A percentile compares a stretch with the other conserved stretches of the same genome.
These are phyloP conservation scores for Eidolon dupreanum DNA, from an alignment of 2,797 vertebrate species.

Conservation along the genomic window DNA sequence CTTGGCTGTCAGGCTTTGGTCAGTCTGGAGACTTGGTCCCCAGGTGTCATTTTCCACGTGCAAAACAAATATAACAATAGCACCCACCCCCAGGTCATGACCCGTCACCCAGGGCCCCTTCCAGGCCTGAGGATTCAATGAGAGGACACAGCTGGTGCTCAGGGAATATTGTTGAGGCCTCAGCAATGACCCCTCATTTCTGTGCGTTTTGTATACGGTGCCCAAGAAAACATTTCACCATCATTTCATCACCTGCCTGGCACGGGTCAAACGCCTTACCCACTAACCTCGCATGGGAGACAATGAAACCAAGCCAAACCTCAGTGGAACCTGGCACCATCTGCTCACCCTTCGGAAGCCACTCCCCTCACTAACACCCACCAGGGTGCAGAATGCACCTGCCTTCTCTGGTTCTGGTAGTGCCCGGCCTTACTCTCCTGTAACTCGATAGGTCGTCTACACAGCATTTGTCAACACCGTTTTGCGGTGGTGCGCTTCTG, in stretches of 20 bases:
- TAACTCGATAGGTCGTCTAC: not conserved
- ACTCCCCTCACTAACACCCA: not conserved
- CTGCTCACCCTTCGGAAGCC: not conserved
- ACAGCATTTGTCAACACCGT: not conserved
- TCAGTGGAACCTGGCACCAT: not conserved
- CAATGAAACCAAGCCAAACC: not conserved
- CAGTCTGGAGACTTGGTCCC: not conserved
- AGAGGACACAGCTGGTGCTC: not conserved
- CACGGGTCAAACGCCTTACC: not conserved
- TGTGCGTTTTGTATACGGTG: not conserved
- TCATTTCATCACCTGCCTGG: not conserved
- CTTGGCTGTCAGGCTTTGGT: not conserved
- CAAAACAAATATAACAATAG: not conserved
- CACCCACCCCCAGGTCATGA: not conserved
- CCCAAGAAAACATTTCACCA: not conserved
- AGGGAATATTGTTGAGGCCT: not conserved
- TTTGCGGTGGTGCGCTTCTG: not conserved
- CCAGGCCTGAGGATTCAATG: not conserved
- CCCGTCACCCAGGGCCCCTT: not conserved
- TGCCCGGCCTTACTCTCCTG: not conserved
- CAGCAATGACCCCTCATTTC: not conserved
- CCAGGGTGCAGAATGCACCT: not conserved
- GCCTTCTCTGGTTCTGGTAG: not conserved
- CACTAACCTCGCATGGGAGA: not conserved
- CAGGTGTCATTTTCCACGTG: not conserved